A percentile compares a stretch with the other conserved stretches of the same genome.
These are phyloP conservation scores for Argopecten irradians DNA, from an alignment of 1,140 invertebrate genomes.

Conservation along the genomic window DNA sequence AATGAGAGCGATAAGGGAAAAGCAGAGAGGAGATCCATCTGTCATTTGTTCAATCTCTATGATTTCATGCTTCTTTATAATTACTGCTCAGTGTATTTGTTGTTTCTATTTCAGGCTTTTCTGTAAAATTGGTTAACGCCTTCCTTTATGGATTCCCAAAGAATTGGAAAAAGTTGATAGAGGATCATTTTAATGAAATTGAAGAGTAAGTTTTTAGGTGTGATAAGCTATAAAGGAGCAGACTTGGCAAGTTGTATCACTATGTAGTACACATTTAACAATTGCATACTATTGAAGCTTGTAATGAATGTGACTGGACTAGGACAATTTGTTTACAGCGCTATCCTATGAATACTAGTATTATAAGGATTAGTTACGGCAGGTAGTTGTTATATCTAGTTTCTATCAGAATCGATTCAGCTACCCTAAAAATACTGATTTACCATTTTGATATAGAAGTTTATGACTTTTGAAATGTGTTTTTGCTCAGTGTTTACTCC, in stretches of 20 bases:
- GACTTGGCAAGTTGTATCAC: neutral
- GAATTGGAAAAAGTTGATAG: conserved; percentile 26
- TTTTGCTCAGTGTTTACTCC: too few species aligned
- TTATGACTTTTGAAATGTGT: too few species aligned
- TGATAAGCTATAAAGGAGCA: neutral
- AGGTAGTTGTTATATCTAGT: neutral
- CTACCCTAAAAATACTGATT: too few species aligned
- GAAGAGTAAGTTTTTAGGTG: neutral
- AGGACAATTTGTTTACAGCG: neutral
- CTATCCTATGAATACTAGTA: neutral
- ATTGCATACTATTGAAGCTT: neutral
- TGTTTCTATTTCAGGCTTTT: conserved; percentile 29
- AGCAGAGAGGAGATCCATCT: too few species aligned
- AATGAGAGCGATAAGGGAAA: too few species aligned
- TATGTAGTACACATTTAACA: neutral
- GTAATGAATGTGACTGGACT: neutral
- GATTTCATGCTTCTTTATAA: too few species aligned
- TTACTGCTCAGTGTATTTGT: too few species aligned
- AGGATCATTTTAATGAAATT: neutral
- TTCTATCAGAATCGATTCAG: too few species aligned
- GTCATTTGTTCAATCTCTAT: too few species aligned
- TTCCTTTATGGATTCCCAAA: conserved; percentile 32
- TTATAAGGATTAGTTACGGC: neutral
- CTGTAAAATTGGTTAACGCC: neutral
- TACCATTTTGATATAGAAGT: too few species aligned